These are phyloP conservation scores for Myoxocephalus aenaeus DNA, from an alignment of 2,797 vertebrate genomes.

Conservation along the genomic window DNA sequence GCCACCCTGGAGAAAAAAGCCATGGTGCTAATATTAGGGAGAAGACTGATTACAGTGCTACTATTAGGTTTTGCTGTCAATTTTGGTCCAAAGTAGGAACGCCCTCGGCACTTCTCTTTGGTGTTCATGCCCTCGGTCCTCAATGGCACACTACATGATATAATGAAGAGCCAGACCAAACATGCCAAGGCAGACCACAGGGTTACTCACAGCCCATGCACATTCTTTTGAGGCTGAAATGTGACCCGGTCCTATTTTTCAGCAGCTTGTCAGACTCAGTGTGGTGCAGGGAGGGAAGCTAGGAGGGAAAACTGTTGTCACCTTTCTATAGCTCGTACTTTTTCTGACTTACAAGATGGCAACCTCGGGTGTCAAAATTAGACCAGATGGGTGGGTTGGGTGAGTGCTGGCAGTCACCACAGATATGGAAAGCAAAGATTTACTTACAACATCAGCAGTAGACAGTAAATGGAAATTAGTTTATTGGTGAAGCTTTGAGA, in stretches of 20 bases:
- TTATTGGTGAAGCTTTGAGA: conserved; percentile 63
- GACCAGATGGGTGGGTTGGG: conserved; percentile 58
- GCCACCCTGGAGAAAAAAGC: conserved; percentile 71
- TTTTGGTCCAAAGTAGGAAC: conserved; percentile 75
- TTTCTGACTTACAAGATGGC: conserved; percentile 68
- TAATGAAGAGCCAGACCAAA: conserved; percentile 80
- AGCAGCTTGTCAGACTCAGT: conserved; percentile 83
- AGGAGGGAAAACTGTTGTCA: conserved; percentile 81
- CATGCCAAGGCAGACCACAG: conserved; percentile 81
- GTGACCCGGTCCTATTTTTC: conserved; percentile 80
- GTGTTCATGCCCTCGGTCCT: conserved; percentile 75
- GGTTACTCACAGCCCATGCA: conserved; percentile 80
- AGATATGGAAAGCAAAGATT: conserved; percentile 56
- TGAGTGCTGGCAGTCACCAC: conserved; percentile 43
- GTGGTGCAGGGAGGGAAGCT: conserved; percentile 79
- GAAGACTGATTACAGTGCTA: conserved; percentile 77
- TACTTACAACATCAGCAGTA: conserved; percentile 55
- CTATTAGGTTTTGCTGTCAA: conserved; percentile 74
- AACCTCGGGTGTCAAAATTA: conserved; percentile 68
- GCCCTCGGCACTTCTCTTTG: conserved; percentile 75
- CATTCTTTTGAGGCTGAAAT: conserved; percentile 83
- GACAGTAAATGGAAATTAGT: conserved; percentile 71
- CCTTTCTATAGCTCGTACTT: conserved; percentile 74
- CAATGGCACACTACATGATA: conserved; percentile 79
- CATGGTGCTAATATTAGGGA: conserved; percentile 75